Evolutionary conservation across 2,888 invertebrate species (phyloP).

Genomic region (Maniola hyperantus): DNA sequence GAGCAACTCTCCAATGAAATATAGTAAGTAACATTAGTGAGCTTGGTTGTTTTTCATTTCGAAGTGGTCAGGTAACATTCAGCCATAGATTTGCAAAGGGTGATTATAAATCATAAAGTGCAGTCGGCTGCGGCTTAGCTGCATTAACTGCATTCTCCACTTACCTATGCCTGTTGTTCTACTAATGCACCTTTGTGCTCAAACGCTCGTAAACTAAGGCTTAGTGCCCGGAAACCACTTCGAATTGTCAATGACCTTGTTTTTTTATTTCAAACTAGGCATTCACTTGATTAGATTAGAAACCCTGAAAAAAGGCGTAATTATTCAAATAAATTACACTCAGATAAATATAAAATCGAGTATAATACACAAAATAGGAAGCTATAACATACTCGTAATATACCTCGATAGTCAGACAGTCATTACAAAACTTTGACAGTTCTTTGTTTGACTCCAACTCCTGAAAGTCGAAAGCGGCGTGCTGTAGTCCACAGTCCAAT

Average conservation of each 20-base stretch:
- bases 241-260: constrained; percentile 38
- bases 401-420: too few relatives aligned
- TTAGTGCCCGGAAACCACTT: constrained; percentile 44
- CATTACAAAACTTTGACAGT: too few relatives aligned
- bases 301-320: neutral
- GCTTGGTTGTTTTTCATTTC: constrained; percentile 28
- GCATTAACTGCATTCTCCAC: constrained; percentile 47
- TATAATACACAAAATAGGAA: too few relatives aligned
- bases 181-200: constrained; percentile 69
- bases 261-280: too few relatives aligned
- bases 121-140: constrained; percentile 48
- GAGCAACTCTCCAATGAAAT: neutral
- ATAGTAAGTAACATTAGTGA: neutral
- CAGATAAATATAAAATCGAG: too few relatives aligned
- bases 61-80: constrained; percentile 53
- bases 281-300: too few relatives aligned
- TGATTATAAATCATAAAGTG: constrained; percentile 70
- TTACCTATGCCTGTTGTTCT: constrained; percentile 65
- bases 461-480: too few relatives aligned
- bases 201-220: constrained; percentile 44
- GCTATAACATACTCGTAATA: too few relatives aligned
- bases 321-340: too few relatives aligned
- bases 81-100: constrained; percentile 71
- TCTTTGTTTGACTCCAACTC: too few relatives aligned
- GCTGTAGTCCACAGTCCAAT: too few relatives aligned